These are phyloP conservation scores for Typhlomys cinereus DNA, from an alignment of 2,113 vertebrate genomes.

Conservation along the genomic window DNA sequence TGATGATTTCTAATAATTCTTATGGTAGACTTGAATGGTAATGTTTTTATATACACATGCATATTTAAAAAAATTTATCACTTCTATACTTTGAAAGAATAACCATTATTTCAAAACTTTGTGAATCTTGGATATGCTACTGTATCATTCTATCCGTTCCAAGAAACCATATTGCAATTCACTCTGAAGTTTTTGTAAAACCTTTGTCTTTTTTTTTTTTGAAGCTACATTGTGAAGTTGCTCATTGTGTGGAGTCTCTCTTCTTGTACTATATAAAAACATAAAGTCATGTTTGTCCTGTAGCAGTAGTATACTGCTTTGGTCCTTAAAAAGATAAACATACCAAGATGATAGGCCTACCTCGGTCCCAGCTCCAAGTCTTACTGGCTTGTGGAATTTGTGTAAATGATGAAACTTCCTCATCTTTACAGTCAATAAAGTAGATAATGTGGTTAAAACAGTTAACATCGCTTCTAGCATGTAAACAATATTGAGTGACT, in stretches of 20 bases:
- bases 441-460: background rate
- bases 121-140: too few relatives aligned
- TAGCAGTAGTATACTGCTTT: background rate
- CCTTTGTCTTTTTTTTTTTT: too few relatives aligned
- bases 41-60: background rate
- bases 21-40: background rate
- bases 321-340: background rate
- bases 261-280: background rate
- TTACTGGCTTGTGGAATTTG: background rate
- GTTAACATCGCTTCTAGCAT: background rate
- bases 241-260: background rate
- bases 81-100: too few relatives aligned
- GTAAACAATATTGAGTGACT: background rate
- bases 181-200: background rate
- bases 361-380: background rate
- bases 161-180: background rate
- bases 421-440: background rate
- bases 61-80: too few relatives aligned
- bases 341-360: background rate
- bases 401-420: background rate
- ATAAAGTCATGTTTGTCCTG: background rate
- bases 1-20: background rate
- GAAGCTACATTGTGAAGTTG: background rate
- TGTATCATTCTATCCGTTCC: too few relatives aligned
- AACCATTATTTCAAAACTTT: too few relatives aligned